Evolutionary conservation across 2,888 invertebrate genomes (phyloP).

Genomic region (Tyria jacobaeae): DNA sequence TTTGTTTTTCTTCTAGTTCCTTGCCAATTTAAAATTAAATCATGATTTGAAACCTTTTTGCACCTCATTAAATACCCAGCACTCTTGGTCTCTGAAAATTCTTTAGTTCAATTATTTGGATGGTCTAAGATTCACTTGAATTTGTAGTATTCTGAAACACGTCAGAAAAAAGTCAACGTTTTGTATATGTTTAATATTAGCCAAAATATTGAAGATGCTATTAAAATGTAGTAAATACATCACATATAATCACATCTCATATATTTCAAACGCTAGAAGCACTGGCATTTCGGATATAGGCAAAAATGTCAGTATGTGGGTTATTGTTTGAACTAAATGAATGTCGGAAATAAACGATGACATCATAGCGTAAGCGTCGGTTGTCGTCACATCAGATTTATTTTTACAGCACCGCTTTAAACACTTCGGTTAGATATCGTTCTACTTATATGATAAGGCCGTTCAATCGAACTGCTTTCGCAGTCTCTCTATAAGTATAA

Average conservation of each 20-base stretch:
- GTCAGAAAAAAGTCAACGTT: not conserved
- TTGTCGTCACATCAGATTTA: not conserved
- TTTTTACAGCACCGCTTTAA: not conserved
- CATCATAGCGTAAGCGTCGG: slow-evolving; percentile 8
- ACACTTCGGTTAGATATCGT: not conserved
- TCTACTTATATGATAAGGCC: not conserved
- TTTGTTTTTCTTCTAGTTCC: too few relatives aligned
- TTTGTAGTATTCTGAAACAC: not conserved
- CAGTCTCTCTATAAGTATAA: not conserved
- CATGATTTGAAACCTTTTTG: too few relatives aligned
- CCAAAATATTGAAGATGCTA: too few relatives aligned
- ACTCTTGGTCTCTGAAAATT: too few relatives aligned
- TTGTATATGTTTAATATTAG: too few relatives aligned
- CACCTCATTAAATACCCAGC: too few relatives aligned
- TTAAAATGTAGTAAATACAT: too few relatives aligned
- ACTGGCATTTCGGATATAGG: slow-evolving; percentile 5
- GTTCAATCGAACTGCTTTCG: not conserved
- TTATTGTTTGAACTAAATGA: slow-evolving; percentile 3
- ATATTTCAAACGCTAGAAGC: not conserved
- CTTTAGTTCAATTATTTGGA: not conserved
- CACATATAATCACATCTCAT: too few relatives aligned
- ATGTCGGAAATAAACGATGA: slow-evolving; percentile 8
- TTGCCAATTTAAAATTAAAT: too few relatives aligned
- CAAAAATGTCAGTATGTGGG: slow-evolving; percentile 9
- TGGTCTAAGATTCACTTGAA: not conserved